A percentile compares a stretch with the other conserved stretches of the same genome.
Conservation (phyloP, 2,113 vertebrate species). For the Saguinus imperator region DNA sequence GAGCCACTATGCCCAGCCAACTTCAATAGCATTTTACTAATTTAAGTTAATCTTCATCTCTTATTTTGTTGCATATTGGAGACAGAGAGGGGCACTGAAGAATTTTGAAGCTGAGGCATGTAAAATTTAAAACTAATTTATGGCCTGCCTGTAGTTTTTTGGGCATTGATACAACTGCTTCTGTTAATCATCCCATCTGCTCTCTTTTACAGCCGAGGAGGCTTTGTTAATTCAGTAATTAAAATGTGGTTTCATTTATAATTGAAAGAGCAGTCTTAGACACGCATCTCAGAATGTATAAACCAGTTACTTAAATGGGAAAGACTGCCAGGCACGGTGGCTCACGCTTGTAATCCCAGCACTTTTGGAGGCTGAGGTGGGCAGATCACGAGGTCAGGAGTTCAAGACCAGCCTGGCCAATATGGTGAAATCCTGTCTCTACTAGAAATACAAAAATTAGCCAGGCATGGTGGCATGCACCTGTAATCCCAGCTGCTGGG, state of each 20-base stretch:
- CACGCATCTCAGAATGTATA: constrained; percentile 13
- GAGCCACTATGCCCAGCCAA: no score
- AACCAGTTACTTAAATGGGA: background rate
- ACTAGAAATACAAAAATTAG: background rate
- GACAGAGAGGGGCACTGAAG: background rate
- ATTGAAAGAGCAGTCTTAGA: background rate
- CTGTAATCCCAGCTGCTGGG: background rate
- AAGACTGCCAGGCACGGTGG: background rate
- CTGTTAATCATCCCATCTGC: constrained; percentile 68
- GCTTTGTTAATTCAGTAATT: constrained; percentile 59
- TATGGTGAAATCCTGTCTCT: background rate
- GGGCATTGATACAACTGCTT: constrained; percentile 49
- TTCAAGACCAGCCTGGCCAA: background rate
- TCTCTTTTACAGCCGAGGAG: constrained; percentile 42
- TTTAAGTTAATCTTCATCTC: constrained; percentile 38
- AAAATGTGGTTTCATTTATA: constrained; percentile 58
- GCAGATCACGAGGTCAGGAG: background rate
- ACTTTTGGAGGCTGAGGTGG: background rate
- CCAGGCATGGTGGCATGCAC: background rate
- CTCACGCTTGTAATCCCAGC: background rate
- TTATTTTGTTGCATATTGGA: constrained; percentile 46
- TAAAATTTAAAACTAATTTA: constrained; percentile 57
- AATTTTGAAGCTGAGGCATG: constrained; percentile 1
- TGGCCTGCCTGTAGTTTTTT: constrained; percentile 39
- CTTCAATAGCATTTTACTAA: background rate